Evolutionary conservation across 2,888 invertebrate genomes (phyloP), one percentile per base, ranked within the genome.

Genomic region (Terebella lapidaria): DNA sequence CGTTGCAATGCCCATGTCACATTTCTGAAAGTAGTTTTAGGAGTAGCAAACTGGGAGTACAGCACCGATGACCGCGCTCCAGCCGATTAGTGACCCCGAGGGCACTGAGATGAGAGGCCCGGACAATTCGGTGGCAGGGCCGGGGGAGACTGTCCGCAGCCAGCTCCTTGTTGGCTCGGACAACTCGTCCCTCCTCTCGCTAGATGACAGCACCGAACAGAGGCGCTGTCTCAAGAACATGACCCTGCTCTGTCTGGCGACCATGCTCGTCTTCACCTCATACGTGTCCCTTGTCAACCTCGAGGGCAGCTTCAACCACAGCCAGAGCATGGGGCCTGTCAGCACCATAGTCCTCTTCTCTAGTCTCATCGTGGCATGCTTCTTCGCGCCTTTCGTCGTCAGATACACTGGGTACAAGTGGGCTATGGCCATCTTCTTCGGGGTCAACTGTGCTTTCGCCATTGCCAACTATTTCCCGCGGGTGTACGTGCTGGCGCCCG

Each of bases 261-360:
- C 76, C 65, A 76, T 76, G 75, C 71, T 77, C 28, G 71, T 74
- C 25, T 73, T 72, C 58, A 76, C 76, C 1, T 74, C 74, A 3
- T 77, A 76, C 63, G 71, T 76, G 3, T 76, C 76, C 0, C 64
- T 76, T 3, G 72, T 76, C 56, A 73, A 74, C 42, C 61, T 78
- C 4, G 74, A 77, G 61, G 75, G 75, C 64, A 71, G 72, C 27
- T 65, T 76, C 56, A 71, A 76, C 63, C 68, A 72, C 1, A 68
- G 68, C 54, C 69, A 68, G 2, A 75, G 75, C 1, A 30, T 65
- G 5, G 77, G 77, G 1, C 73, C 77, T 2, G 71, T 72, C n/a
- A 76, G 76, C 0, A 71, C 77, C 10, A 72, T 73, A 60, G 71
- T 73, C 61, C 70, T 78, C 53, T 75, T 77, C 61, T 69, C 70